phyloP scores from a whole-genome alignment of 2,797 vertebrate genomes.

The Tenualosa ilisha region DNA sequence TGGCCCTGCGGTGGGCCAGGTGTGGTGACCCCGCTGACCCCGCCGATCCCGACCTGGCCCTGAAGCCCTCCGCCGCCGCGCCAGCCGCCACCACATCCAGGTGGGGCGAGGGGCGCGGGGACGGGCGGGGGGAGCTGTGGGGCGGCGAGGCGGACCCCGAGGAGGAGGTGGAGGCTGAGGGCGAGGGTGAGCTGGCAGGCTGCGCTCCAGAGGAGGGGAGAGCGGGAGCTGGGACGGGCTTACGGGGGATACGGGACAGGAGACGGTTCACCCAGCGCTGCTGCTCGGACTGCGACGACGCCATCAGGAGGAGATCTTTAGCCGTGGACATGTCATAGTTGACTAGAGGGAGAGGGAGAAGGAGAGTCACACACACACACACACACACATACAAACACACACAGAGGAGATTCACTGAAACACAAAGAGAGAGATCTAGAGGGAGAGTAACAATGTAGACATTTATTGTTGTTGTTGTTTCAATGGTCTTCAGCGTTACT shows the following conservation, averaged over 20 bases:
- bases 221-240: constrained; percentile 58
- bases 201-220: constrained; percentile 55
- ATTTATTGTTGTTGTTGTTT: too few species aligned
- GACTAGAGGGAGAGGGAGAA: constrained; percentile 67
- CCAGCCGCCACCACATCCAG: neutral
- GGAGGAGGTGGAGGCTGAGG: constrained; percentile 62
- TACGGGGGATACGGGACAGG: constrained; percentile 93
- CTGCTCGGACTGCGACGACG: constrained; percentile 88
- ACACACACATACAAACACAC: too few species aligned
- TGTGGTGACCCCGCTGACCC: constrained; percentile 30
- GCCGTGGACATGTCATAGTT: constrained; percentile 95
- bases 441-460: too few species aligned
- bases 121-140: constrained; percentile 61
- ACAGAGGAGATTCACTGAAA: neutral
- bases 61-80: neutral
- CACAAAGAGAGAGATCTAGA: neutral
- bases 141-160: constrained; percentile 26
- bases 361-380: neutral
- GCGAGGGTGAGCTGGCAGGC: constrained; percentile 53
- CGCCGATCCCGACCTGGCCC: constrained; percentile 49
- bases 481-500: too few species aligned
- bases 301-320: constrained; percentile 92
- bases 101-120: constrained; percentile 58
- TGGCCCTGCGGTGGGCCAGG: constrained; percentile 81
- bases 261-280: constrained; percentile 93